A percentile compares a stretch with the other conserved stretches of the same genome.
Evolutionary conservation across 2,797 vertebrate species (phyloP).

Genomic region (Xenops minutus): DNA sequence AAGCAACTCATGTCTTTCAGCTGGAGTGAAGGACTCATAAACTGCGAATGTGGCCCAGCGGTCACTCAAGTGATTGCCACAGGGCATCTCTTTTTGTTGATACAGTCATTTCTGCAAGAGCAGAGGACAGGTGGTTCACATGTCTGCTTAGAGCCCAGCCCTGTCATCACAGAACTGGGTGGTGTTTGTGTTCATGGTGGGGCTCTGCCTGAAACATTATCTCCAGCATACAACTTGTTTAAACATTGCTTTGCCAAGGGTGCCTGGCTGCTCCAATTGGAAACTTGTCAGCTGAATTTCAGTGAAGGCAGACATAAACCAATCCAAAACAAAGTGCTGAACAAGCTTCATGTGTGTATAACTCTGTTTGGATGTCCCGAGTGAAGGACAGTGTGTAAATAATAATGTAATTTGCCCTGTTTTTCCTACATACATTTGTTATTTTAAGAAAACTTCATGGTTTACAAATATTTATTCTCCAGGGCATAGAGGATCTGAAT

Average conservation of each 20-base stretch:
- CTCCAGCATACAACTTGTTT: not conserved
- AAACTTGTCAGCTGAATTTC: not conserved
- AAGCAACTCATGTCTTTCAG: not conserved
- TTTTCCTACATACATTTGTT: not conserved
- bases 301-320: not conserved
- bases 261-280: not conserved
- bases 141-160: not conserved
- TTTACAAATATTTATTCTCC: constrained; percentile 16
- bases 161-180: not conserved
- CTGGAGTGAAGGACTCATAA: not conserved
- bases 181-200: not conserved
- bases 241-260: not conserved
- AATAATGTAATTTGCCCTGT: not conserved
- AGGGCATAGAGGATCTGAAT: not conserved
- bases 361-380: not conserved
- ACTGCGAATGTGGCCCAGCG: not conserved
- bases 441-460: not conserved
- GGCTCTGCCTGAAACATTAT: not conserved
- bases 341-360: not conserved
- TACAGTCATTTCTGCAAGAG: not conserved
- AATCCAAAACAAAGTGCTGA: not conserved
- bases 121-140: not conserved
- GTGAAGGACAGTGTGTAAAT: not conserved
- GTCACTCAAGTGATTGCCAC: not conserved
- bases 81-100: not conserved